phyloP scores from a whole-genome alignment of 2,797 vertebrate species.

The Pagetopsis macropterus region DNA sequence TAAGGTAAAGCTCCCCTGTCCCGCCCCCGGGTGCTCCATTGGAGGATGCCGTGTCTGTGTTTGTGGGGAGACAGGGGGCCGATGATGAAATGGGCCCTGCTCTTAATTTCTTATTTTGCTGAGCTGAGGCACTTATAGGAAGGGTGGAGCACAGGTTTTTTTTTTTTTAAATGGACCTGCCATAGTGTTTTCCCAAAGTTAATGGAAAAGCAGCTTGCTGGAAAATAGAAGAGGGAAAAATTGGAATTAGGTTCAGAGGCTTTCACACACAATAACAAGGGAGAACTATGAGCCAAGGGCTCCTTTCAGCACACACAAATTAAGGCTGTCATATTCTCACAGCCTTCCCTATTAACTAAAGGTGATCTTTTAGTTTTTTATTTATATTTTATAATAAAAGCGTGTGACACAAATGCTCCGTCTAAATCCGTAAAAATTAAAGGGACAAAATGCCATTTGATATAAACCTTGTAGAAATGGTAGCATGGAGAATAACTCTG shows the following conservation, averaged over 20 bases:
- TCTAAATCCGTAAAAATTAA: constrained; percentile 29
- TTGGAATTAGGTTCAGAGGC: constrained; percentile 95
- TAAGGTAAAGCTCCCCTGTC: constrained; percentile 93
- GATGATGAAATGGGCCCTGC: constrained; percentile 91
- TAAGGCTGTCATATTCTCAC: constrained; percentile 93
- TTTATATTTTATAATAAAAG: constrained; percentile 37
- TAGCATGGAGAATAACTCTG: constrained; percentile 16
- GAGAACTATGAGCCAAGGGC: constrained; percentile 90
- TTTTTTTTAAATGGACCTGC: constrained; percentile 94
- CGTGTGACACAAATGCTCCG: constrained; percentile 79
- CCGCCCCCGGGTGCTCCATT: constrained; percentile 88
- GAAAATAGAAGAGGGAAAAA: constrained; percentile 89
- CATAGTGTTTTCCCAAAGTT: constrained; percentile 97
- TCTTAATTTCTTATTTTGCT: constrained; percentile 96
- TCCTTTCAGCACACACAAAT: constrained; percentile 83
- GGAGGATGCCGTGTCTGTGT: constrained; percentile 80
- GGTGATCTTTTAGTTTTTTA: constrained; percentile 66
- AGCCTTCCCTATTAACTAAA: constrained; percentile 86
- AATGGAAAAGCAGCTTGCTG: constrained; percentile 98
- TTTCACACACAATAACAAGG: constrained; percentile 93
- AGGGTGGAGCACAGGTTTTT: constrained; percentile 88
- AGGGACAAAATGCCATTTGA: constrained; percentile 32
- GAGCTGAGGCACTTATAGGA: constrained; percentile 90
- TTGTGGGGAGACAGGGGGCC: constrained; percentile 79
- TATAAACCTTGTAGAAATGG: neutral